A percentile compares a stretch with the other conserved stretches of the same genome.
Evolutionary conservation across 2,113 vertebrate species (phyloP).

Genomic region (Laticauda laticaudata): DNA sequence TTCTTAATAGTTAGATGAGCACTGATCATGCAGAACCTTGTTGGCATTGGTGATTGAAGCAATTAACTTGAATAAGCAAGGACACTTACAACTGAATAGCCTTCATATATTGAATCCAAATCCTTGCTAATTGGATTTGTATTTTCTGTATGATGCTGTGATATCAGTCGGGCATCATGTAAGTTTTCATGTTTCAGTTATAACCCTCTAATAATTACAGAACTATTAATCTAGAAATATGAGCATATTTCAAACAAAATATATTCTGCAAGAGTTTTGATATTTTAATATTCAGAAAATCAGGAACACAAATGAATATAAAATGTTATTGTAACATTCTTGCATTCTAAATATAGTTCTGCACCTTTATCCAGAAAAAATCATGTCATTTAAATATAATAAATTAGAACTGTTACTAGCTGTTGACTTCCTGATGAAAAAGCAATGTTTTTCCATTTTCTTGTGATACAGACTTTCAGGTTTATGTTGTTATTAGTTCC

Average conservation of each 20-base stretch:
- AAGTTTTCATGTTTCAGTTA: neutral
- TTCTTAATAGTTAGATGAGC: neutral
- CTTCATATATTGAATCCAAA: neutral
- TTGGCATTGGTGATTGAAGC: neutral
- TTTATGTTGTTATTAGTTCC: neutral
- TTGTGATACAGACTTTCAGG: neutral
- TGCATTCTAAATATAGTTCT: neutral
- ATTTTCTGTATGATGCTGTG: neutral
- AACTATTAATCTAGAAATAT: neutral
- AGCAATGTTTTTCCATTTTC: neutral
- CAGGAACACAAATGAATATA: neutral
- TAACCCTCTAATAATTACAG: neutral
- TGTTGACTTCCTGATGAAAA: neutral
- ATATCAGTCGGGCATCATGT: too few relatives aligned
- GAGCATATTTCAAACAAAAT: neutral
- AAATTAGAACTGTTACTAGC: neutral
- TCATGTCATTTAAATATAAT: neutral
- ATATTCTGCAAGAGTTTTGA: neutral
- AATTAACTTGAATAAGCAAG: neutral
- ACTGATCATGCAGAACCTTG: neutral
- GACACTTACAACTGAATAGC: neutral
- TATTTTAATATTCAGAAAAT: neutral
- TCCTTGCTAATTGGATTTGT: too few relatives aligned
- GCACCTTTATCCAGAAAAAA: slow-evolving; percentile 22
- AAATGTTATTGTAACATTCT: neutral